A percentile compares a stretch with the other conserved stretches of the same genome.
phyloP scores from a whole-genome alignment of 2,113 vertebrate genomes.

The Phylloscopus trochilus region DNA sequence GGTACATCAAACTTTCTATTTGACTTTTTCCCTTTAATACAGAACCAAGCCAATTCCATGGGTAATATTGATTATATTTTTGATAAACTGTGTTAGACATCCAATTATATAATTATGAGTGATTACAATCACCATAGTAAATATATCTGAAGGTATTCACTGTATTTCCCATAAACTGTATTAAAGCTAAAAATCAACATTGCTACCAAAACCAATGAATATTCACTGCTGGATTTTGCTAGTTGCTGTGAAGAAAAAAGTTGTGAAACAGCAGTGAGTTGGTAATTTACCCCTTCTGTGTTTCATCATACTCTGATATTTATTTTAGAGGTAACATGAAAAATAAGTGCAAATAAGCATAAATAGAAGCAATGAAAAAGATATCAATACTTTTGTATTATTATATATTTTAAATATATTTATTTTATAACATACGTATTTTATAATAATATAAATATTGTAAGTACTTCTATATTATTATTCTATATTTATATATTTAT shows the following conservation, averaged over 20 bases:
- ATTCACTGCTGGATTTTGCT: neutral
- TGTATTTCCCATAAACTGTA: neutral
- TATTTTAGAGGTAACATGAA: neutral
- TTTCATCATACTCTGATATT: neutral
- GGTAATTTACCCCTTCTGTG: neutral
- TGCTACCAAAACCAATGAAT: neutral
- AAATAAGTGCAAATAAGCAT: neutral
- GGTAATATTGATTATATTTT: neutral
- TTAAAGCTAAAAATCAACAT: neutral
- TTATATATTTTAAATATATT: no score
- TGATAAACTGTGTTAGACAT: neutral
- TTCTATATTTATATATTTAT: neutral
- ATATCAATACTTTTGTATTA: neutral
- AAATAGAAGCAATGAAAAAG: neutral
- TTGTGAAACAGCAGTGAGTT: neutral
- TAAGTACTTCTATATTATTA: neutral
- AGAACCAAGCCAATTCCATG: neutral
- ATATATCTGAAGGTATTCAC: neutral
- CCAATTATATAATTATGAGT: neutral
- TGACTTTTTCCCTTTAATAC: neutral
- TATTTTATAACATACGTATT: neutral
- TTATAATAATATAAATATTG: no score
- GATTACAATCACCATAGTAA: neutral
- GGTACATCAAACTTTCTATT: neutral
- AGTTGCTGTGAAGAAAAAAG: neutral